Conservation (phyloP, 1,140 invertebrate species). For the Sycophaga agraensis region DNA sequence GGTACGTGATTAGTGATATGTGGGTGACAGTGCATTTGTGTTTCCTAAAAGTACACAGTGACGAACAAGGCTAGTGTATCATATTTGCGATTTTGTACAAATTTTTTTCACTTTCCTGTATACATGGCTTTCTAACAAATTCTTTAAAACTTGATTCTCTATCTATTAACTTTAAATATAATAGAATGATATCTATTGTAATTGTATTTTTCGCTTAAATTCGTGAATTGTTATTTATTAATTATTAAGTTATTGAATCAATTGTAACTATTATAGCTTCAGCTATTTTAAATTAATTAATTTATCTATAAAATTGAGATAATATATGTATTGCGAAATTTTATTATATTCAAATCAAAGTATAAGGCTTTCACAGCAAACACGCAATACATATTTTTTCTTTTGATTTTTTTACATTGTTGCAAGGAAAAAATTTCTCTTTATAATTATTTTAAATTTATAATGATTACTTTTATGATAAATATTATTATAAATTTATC, state of each 20-base stretch:
- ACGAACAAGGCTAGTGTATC: constrained; percentile 29
- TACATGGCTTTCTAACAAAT: constrained; percentile 8
- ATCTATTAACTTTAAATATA: not conserved
- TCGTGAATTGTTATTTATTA: not conserved
- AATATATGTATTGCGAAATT: no score
- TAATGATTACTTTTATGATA: no score
- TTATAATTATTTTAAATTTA: no score
- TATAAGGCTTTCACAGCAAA: no score
- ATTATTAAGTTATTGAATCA: not conserved
- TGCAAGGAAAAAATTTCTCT: no score
- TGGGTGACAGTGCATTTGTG: constrained; percentile 2
- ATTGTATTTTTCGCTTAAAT: not conserved
- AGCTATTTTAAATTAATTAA: no score
- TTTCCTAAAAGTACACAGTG: constrained; percentile 1
- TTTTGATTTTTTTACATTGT: no score
- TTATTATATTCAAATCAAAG: no score
- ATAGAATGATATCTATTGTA: not conserved
- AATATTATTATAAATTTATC: not conserved
- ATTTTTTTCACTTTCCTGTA: constrained; percentile 2
- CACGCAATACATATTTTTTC: no score
- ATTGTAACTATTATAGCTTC: not conserved
- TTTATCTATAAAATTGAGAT: no score
- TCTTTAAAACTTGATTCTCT: no score
- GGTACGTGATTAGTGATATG: constrained; percentile 13
- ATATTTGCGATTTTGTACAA: constrained; percentile 19